Conservation (phyloP, 2,113 vertebrate species). For the Corynorhinus townsendii region DNA sequence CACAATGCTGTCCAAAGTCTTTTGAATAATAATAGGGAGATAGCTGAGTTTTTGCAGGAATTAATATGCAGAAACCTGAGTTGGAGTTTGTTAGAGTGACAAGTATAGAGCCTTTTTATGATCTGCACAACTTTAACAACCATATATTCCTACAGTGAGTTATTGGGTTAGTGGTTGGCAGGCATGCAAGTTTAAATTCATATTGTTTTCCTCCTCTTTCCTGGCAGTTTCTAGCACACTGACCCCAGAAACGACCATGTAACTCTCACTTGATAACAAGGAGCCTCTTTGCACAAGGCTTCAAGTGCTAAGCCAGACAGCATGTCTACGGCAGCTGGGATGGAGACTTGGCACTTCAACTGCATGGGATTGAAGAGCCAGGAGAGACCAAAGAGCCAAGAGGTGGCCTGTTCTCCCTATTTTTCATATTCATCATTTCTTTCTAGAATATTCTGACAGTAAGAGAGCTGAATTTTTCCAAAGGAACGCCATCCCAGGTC, state of each 20-base stretch:
- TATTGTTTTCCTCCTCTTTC: not conserved
- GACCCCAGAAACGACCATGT: not conserved
- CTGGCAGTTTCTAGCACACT: not conserved
- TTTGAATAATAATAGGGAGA: slow-evolving; percentile 20
- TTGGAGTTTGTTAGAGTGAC: not conserved
- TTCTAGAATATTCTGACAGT: slow-evolving; percentile 26
- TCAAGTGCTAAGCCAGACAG: not conserved
- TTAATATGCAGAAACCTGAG: not conserved
- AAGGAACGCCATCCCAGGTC: not conserved
- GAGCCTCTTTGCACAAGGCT: not conserved
- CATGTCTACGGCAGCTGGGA: not conserved
- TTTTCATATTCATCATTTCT: slow-evolving; percentile 10
- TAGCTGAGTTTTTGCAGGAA: not conserved
- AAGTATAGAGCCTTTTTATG: not conserved
- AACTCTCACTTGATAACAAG: not conserved
- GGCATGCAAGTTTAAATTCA: not conserved
- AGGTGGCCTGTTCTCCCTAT: not conserved
- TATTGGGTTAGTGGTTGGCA: not conserved
- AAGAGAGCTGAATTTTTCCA: slow-evolving; percentile 19
- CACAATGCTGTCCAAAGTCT: slow-evolving; percentile 9
- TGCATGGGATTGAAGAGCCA: not conserved
- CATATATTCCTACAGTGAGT: not conserved
- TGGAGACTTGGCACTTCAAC: not conserved
- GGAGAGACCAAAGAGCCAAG: not conserved
- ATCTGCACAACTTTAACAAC: not conserved